These are phyloP conservation scores for Boleophthalmus pectinirostris DNA, from an alignment of 2,113 vertebrate genomes.

Conservation along the genomic window DNA sequence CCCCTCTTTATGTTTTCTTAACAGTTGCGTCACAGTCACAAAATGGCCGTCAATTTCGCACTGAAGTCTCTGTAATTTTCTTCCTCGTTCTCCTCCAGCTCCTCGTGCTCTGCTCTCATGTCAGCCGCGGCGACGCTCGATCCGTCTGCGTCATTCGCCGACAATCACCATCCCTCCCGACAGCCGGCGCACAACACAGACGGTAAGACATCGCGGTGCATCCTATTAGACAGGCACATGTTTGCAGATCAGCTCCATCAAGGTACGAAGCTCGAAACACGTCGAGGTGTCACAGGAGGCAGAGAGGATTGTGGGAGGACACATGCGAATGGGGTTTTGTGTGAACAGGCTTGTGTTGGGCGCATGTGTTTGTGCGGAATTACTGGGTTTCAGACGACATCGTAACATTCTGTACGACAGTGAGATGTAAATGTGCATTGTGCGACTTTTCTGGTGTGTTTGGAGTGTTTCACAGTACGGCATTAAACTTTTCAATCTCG, in stretches of 20 bases:
- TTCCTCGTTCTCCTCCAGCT: not conserved
- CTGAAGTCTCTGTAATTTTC: not conserved
- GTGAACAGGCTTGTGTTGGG: not conserved
- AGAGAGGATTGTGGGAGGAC: conserved; percentile 5
- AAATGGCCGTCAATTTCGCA: not conserved
- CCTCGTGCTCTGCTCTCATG: not conserved
- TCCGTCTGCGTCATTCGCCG: conserved; percentile 17
- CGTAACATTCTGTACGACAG: no score
- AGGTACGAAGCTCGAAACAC: conserved; percentile 12
- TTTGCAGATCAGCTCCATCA: conserved; percentile 35
- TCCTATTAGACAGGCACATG: conserved; percentile 41
- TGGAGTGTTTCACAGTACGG: no score
- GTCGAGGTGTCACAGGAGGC: conserved; percentile 4
- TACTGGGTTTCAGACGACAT: no score
- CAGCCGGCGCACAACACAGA: not conserved
- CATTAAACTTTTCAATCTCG: no score
- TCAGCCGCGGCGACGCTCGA: not conserved
- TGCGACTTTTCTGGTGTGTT: no score
- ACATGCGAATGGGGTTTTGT: not conserved
- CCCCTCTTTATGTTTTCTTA: not conserved
- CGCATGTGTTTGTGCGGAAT: not conserved
- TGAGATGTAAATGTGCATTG: no score
- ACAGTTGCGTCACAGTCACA: not conserved
- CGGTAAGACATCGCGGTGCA: conserved; percentile 17
- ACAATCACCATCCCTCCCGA: conserved; percentile 10